Percentiles rank a stretch among this genome's conserved stretches.
Conservation (phyloP, 2,113 vertebrate genomes). For the Dipodomys stephensi region DNA sequence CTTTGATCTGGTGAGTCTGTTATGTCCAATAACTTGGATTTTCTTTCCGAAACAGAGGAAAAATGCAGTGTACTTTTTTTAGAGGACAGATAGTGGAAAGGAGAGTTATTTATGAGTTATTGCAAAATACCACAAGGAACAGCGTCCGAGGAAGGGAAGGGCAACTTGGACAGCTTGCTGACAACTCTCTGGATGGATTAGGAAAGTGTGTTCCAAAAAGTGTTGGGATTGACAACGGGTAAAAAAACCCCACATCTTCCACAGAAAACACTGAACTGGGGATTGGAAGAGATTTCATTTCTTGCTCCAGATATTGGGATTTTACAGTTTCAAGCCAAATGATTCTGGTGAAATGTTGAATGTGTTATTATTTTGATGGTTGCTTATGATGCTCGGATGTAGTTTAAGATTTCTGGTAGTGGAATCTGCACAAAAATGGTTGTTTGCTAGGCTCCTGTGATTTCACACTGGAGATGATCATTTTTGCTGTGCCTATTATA, state of each 20-base stretch:
- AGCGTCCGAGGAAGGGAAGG: constrained; percentile 45
- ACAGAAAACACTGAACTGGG: constrained; percentile 42
- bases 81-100: constrained; percentile 59
- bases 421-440: constrained; percentile 51
- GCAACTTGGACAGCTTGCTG: constrained; percentile 30
- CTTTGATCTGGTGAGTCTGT: constrained; percentile 75
- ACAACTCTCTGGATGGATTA: constrained; percentile 57
- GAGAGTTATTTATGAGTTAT: constrained; percentile 69
- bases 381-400: not conserved
- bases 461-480: constrained; percentile 53
- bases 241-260: constrained; percentile 59
- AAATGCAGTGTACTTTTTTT: constrained; percentile 63
- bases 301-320: constrained; percentile 28
- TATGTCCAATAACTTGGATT: constrained; percentile 63
- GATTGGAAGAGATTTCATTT: constrained; percentile 37
- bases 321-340: constrained; percentile 1
- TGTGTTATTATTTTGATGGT: not conserved
- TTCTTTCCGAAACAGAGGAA: constrained; percentile 73
- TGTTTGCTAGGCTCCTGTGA: constrained; percentile 63
- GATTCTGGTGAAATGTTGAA: constrained; percentile 23
- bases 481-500: not conserved
- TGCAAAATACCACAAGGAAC: constrained; percentile 62
- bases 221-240: constrained; percentile 22
- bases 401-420: not conserved
- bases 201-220: constrained; percentile 33